Percentiles rank a stretch among this genome's conserved stretches.
Conservation (phyloP, 2,888 invertebrate species). For the Parnassius mnemosyne region DNA sequence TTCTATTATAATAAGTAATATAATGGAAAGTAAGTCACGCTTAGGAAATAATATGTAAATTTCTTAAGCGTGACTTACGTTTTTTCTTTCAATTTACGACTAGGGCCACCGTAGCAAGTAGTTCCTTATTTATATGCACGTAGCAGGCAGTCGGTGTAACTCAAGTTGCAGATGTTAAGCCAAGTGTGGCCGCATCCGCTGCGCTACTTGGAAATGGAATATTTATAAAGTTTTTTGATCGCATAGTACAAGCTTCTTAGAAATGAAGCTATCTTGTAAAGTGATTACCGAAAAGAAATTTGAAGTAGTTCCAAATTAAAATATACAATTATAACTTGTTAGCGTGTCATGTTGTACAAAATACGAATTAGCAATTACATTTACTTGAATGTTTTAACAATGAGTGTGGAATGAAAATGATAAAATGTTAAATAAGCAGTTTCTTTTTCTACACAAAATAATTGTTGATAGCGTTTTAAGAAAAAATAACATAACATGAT, state of each 20-base stretch:
- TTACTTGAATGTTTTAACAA: no score
- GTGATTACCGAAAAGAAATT: not conserved
- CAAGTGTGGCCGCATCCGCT: conserved; percentile 73
- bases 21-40: no score
- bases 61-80: conserved; percentile 9
- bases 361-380: no score
- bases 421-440: no score
- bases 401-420: no score
- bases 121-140: conserved; percentile 67
- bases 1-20: no score
- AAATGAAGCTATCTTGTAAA: conserved; percentile 54
- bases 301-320: no score
- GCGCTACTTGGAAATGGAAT: conserved; percentile 72
- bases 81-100: conserved; percentile 58
- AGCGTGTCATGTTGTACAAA: no score
- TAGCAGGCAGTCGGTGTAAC: conserved; percentile 73
- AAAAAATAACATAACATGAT: no score
- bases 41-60: not conserved
- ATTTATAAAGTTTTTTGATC: conserved; percentile 71
- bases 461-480: no score
- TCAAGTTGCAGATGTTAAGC: conserved; percentile 78
- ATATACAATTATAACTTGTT: no score
- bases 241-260: conserved; percentile 52
- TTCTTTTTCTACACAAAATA: no score
- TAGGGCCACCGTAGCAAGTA: conserved; percentile 44